Conservation (phyloP, 1,140 invertebrate species). For the Tenebrio molitor region DNA sequence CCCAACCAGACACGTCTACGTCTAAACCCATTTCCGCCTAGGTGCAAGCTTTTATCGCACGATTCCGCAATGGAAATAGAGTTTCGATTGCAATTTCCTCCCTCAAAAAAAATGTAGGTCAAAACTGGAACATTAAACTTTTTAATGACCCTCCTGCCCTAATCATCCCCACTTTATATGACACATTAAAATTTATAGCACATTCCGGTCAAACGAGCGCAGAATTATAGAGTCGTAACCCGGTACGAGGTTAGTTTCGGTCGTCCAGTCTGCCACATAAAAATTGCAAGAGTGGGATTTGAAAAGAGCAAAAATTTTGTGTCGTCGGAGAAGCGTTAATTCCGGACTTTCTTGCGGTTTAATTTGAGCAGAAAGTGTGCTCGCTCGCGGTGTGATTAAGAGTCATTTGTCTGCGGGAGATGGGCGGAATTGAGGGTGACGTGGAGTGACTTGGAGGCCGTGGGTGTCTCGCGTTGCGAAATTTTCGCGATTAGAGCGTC, state of each 20-base stretch:
- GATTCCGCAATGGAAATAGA: not conserved
- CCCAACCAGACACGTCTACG: not conserved
- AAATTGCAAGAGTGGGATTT: not conserved
- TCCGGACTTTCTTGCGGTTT: no score
- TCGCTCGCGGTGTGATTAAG: no score
- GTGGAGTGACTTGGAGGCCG: no score
- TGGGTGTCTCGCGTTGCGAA: no score
- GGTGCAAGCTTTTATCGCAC: not conserved
- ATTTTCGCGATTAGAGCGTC: no score
- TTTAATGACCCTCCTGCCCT: not conserved
- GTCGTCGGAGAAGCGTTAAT: no score
- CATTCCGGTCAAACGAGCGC: constrained; percentile 8
- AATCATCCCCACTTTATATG: not conserved
- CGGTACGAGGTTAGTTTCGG: not conserved
- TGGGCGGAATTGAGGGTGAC: no score
- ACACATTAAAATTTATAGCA: constrained; percentile 35
- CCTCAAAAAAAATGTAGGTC: not conserved
- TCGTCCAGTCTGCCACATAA: not conserved
- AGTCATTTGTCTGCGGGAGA: no score
- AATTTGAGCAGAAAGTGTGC: no score
- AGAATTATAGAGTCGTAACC: constrained; percentile 6
- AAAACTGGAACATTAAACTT: not conserved
- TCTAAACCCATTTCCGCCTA: not conserved
- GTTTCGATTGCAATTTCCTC: constrained; percentile 1
- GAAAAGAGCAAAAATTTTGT: not conserved